A percentile compares a stretch with the other conserved stretches of the same genome.
Conservation (phyloP, 2,888 invertebrate genomes). For the Yponomeuta evonymella region DNA sequence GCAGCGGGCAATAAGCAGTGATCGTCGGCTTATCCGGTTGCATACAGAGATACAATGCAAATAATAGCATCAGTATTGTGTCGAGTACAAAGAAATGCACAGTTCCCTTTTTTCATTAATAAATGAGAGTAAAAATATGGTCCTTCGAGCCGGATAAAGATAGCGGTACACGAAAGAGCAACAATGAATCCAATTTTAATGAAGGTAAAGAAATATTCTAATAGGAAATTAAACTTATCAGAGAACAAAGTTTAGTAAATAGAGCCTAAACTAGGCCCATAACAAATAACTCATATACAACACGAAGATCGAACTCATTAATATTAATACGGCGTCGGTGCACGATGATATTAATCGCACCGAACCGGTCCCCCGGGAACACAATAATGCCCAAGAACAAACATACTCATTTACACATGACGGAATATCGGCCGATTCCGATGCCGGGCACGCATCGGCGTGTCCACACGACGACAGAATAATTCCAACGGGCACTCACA, state of each 20-base stretch:
- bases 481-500: conserved; percentile 60
- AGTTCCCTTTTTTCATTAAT: background rate
- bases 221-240: conserved; percentile 12
- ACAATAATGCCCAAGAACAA: conserved; percentile 59
- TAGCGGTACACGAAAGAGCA: background rate
- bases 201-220: too few relatives aligned
- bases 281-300: conserved; percentile 27
- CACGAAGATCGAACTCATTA: conserved; percentile 30
- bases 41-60: background rate
- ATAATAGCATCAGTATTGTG: background rate
- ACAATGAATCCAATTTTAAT: conserved; percentile 18
- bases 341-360: conserved; percentile 54
- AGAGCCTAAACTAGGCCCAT: background rate
- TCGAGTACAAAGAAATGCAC: background rate
- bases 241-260: background rate
- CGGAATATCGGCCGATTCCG: conserved; percentile 48
- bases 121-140: conserved; percentile 18
- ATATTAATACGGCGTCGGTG: conserved; percentile 44
- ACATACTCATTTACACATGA: conserved; percentile 60
- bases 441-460: conserved; percentile 60
- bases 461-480: conserved; percentile 38
- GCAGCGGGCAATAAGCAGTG: background rate
- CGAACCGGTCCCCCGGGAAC: conserved; percentile 44
- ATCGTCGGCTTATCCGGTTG: background rate
- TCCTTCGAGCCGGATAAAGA: conserved; percentile 27